Percentiles rank a stretch among this genome's conserved stretches.
Conservation (phyloP, 1,140 invertebrate genomes). For the Eueides isabella region DNA sequence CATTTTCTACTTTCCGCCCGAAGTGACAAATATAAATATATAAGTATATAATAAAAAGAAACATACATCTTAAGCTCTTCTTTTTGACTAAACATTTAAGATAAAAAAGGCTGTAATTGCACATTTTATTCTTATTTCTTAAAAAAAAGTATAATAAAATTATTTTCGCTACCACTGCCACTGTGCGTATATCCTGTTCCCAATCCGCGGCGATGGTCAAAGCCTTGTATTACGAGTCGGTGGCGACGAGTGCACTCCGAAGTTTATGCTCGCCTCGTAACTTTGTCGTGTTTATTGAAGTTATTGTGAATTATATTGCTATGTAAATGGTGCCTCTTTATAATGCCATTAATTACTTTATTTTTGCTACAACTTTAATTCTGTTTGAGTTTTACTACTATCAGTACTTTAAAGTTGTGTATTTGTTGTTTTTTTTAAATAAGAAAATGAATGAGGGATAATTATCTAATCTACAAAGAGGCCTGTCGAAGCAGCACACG, state of each 20-base stretch:
- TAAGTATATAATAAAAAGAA: too few species aligned
- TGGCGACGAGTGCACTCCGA: slow-evolving; percentile 34
- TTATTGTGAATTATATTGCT: slow-evolving; percentile 30
- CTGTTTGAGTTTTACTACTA: background rate
- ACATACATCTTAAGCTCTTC: too few species aligned
- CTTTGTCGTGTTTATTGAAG: slow-evolving; percentile 29
- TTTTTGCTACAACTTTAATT: background rate
- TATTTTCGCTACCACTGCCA: background rate
- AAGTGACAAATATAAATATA: too few species aligned
- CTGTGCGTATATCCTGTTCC: slow-evolving; percentile 14
- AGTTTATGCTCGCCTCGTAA: slow-evolving; percentile 31
- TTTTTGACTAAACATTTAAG: too few species aligned
- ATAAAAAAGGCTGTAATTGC: too few species aligned
- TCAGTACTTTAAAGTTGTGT: background rate
- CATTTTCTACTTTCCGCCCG: too few species aligned
- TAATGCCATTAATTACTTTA: slow-evolving; percentile 5
- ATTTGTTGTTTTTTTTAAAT: too few species aligned
- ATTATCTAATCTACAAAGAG: too few species aligned
- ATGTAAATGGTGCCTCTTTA: slow-evolving; percentile 12
- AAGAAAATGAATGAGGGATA: too few species aligned
- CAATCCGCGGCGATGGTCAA: slow-evolving; percentile 50
- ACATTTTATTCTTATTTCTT: background rate
- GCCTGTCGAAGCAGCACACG: too few species aligned
- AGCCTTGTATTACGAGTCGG: slow-evolving; percentile 39
- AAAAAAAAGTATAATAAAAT: background rate